Percentiles rank a stretch among this genome's conserved stretches.
Evolutionary conservation across 2,888 invertebrate genomes (phyloP).

Genomic region (Tetragonula carbonaria): DNA sequence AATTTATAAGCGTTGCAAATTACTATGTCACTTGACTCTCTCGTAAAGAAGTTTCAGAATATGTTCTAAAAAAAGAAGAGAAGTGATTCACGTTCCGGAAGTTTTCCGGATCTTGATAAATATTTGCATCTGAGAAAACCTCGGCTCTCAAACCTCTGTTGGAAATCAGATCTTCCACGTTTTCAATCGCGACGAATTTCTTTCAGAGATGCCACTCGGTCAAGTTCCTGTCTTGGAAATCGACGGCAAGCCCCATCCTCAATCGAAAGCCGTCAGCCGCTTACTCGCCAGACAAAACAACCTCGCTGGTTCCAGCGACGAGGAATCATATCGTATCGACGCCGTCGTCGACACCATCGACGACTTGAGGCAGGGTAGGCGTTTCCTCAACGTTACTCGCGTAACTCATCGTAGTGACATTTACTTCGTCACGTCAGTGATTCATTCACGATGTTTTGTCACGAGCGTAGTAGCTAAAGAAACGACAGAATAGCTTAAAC

Average conservation of each 20-base stretch:
- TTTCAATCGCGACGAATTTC: not conserved
- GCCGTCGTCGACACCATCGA: slow-evolving; percentile 84
- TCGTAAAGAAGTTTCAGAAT: too few relatives aligned
- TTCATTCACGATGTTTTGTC: not conserved
- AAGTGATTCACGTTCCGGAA: too few relatives aligned
- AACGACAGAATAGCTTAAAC: too few relatives aligned
- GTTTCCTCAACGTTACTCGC: too few relatives aligned
- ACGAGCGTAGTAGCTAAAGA: too few relatives aligned
- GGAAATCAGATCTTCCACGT: too few relatives aligned
- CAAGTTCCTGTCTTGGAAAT: slow-evolving; percentile 84
- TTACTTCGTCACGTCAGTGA: not conserved
- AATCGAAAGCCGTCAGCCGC: slow-evolving; percentile 85
- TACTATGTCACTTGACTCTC: too few relatives aligned
- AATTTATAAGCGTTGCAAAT: too few relatives aligned
- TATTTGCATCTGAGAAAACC: not conserved
- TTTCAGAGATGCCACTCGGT: slow-evolving; percentile 84
- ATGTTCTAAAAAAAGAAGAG: too few relatives aligned
- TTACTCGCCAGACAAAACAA: slow-evolving; percentile 85
- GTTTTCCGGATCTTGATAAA: not conserved
- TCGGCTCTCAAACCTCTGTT: not conserved
- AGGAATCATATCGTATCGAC: slow-evolving; percentile 85
- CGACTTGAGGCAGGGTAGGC: slow-evolving; percentile 85
- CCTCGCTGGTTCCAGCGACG: slow-evolving; percentile 84
- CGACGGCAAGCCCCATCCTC: slow-evolving; percentile 83
- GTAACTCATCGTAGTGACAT: not conserved